These are phyloP conservation scores for Vanessa cardui DNA, from an alignment of 2,888 invertebrate species.

Conservation along the genomic window DNA sequence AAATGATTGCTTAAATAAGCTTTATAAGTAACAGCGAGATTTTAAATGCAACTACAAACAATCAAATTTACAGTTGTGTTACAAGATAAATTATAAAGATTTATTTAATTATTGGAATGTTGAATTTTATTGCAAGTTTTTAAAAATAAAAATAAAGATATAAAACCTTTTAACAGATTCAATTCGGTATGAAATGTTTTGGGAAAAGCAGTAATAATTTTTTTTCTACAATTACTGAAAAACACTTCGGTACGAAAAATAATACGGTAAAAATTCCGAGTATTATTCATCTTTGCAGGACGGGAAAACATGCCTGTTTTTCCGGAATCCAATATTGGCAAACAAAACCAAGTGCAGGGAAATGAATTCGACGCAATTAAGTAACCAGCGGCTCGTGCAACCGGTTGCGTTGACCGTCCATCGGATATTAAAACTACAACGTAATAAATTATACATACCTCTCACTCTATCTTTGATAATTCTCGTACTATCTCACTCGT, in stretches of 20 bases:
- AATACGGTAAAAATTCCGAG: slow-evolving; percentile 6
- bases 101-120: background rate
- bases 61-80: background rate
- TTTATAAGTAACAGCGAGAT: background rate
- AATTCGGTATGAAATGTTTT: no score
- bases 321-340: slow-evolving; percentile 41
- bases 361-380: slow-evolving; percentile 43
- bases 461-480: slow-evolving; percentile 6
- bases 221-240: no score
- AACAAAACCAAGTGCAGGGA: slow-evolving; percentile 40
- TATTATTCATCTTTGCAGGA: slow-evolving; percentile 20
- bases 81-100: background rate
- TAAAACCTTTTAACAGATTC: background rate
- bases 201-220: no score
- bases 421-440: slow-evolving; percentile 26
- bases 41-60: background rate
- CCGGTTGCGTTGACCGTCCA: slow-evolving; percentile 32
- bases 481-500: slow-evolving; percentile 1
- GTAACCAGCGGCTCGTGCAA: slow-evolving; percentile 37
- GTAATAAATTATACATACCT: slow-evolving; percentile 8
- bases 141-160: background rate
- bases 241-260: no score
- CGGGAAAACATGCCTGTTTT: slow-evolving; percentile 39
- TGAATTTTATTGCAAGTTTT: background rate
- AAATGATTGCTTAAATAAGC: slow-evolving; percentile 3